These are phyloP conservation scores for Anser brachyrhynchus DNA, from an alignment of 2,113 vertebrate genomes.

Conservation along the genomic window DNA sequence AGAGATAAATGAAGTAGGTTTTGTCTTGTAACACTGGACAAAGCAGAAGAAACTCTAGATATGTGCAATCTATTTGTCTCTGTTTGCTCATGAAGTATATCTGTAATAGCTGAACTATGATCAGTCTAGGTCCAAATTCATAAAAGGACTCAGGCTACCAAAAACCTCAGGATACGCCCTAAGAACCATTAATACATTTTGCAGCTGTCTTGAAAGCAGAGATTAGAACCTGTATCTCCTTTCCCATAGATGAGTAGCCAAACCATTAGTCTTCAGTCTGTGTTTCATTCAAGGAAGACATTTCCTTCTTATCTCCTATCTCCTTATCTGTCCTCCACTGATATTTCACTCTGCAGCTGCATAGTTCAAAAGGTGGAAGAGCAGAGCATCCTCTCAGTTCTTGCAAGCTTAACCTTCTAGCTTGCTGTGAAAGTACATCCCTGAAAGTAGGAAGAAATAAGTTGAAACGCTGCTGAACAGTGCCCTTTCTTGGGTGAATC, in stretches of 20 bases:
- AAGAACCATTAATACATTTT: neutral
- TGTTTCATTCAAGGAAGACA: neutral
- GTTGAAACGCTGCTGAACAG: neutral
- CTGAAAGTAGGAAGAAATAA: neutral
- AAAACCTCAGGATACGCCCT: neutral
- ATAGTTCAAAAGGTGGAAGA: neutral
- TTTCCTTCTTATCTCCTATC: neutral
- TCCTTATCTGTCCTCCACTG: neutral
- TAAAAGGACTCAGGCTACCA: neutral
- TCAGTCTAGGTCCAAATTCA: accelerated
- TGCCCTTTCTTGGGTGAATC: neutral
- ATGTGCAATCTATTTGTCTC: neutral
- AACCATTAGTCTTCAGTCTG: neutral
- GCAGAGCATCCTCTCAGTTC: neutral
- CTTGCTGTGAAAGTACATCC: neutral
- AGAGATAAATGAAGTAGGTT: neutral
- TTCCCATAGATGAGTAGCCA: neutral
- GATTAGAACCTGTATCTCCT: neutral
- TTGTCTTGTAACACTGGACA: neutral
- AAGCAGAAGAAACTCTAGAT: neutral
- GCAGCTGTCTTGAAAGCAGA: neutral
- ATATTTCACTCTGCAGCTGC: neutral
- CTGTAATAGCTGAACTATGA: neutral
- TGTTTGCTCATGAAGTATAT: accelerated
- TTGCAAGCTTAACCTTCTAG: neutral